A percentile compares a stretch with the other conserved stretches of the same genome.
Evolutionary conservation across 2,797 vertebrate genomes (phyloP).

Genomic region (Cyprinodon diabolis): DNA sequence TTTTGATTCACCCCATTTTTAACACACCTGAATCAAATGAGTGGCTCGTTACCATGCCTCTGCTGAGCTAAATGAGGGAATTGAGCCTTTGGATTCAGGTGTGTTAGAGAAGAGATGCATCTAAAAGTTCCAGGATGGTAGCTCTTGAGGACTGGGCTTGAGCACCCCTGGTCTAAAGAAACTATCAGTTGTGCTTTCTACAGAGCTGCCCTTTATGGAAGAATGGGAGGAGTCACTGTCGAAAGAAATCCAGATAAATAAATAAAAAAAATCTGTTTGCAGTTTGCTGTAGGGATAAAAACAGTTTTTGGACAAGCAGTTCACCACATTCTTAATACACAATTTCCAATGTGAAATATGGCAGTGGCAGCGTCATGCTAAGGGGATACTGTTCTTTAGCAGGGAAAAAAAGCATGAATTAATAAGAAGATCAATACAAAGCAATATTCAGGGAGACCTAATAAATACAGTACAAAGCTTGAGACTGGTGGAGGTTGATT

Average conservation of each 20-base stretch:
- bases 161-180: background rate
- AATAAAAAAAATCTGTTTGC: too few species aligned
- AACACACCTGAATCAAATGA: too few species aligned
- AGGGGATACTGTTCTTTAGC: background rate
- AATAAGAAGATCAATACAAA: background rate
- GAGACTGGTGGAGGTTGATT: background rate
- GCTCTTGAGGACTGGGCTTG: too few species aligned
- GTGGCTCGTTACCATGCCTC: too few species aligned
- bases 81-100: too few species aligned
- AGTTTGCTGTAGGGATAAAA: background rate
- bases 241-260: too few species aligned
- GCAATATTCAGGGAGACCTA: background rate
- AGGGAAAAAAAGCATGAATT: background rate
- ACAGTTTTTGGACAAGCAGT: background rate
- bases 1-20: too few species aligned
- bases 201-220: background rate
- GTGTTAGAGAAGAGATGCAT: too few species aligned
- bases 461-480: background rate
- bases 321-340: background rate
- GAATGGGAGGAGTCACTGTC: background rate
- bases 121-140: too few species aligned
- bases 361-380: background rate
- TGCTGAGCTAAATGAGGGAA: too few species aligned
- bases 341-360: background rate
- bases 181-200: background rate